Base-by-base conservation (phyloP, 2,113 vertebrate genomes). In the Clinocottus analis region DNA sequence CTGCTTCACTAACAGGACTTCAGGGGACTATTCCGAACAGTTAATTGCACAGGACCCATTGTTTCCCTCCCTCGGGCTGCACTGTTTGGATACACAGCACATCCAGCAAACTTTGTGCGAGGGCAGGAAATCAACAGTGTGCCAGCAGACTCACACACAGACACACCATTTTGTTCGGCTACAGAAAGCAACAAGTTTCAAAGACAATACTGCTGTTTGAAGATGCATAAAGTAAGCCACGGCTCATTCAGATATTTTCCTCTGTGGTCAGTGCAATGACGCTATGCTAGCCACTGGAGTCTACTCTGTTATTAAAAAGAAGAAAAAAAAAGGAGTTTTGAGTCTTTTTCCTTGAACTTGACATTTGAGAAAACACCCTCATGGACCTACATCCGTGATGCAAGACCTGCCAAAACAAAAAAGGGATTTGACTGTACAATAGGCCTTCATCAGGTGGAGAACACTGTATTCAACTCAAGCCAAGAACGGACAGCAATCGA, bases 1-100 rank as follows among this genome's bases (percentile, higher is more conserved):
- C 79, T 7, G n/a, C 86, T 65, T 83, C 33, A 47, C 84, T 90
- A 89, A 92, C 69, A 83, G 85, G 90, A 88, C 90, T 90, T 89
- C 25, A 59, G 87, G 91, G 90, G 79, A 79, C 77, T 25, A 63
- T 84, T 85, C 63, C 60, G n/a, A 77, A 73, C 65, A 64, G 79
- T 85, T 83, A 87, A 89, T 85, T 88, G 80, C 72, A 66, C 59
- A 53, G 72, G 31, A 77, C 31, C 67, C 53, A 66, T 60, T 73
- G 75, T 77, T 33, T 33, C 31, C 67, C 41, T 25, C 29, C 66
- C 45, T 59, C 9, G 16, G 61, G 59, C 47, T 65, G 55, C 37
- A 49, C 31, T 61, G 72, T 88, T 90, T 83, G 72, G 73, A 80
- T 82, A 87, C 31, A 49, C 35, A 39, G 68, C 23, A 65, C 33